phyloP scores from a whole-genome alignment of 2,888 invertebrate genomes.

The Leptinotarsa juncta region DNA sequence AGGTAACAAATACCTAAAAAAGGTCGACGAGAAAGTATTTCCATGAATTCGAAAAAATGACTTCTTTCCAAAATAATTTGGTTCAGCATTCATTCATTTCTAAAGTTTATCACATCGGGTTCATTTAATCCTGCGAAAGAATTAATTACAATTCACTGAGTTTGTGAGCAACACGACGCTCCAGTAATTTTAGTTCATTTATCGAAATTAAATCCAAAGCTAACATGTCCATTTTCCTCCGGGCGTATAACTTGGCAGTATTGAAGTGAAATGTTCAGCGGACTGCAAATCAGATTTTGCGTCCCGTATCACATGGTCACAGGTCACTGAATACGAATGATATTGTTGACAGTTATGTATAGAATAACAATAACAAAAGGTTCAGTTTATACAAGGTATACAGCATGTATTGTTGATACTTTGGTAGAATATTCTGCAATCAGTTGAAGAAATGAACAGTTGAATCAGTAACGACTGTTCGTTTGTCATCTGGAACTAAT shows the following conservation, averaged over 20 bases:
- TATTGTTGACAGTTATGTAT: conserved; percentile 1
- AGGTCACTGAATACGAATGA: conserved; percentile 18
- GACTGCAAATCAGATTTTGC: conserved; percentile 21
- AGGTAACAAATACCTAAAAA: too few species aligned
- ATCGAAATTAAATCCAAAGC: conserved; percentile 29
- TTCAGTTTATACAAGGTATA: not conserved
- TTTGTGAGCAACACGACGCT: conserved; percentile 10
- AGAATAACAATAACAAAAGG: conserved; percentile 1
- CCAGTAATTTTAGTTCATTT: conserved; percentile 25
- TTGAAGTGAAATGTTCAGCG: conserved; percentile 24
- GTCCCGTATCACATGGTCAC: conserved; percentile 14
- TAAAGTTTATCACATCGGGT: not conserved
- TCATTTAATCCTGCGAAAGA: not conserved
- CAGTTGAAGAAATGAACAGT: too few species aligned
- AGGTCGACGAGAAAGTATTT: too few species aligned
- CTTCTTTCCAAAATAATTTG: not conserved
- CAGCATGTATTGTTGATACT: not conserved
- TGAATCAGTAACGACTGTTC: too few species aligned
- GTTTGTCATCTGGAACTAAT: too few species aligned
- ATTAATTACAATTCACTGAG: conserved; percentile 18
- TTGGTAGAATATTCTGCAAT: not conserved
- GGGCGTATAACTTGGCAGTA: conserved; percentile 16
- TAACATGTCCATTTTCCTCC: conserved; percentile 22
- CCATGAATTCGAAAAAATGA: not conserved
- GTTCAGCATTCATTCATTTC: not conserved